phyloP scores from a whole-genome alignment of 2,888 invertebrate species.

The Melipona bicolor region DNA sequence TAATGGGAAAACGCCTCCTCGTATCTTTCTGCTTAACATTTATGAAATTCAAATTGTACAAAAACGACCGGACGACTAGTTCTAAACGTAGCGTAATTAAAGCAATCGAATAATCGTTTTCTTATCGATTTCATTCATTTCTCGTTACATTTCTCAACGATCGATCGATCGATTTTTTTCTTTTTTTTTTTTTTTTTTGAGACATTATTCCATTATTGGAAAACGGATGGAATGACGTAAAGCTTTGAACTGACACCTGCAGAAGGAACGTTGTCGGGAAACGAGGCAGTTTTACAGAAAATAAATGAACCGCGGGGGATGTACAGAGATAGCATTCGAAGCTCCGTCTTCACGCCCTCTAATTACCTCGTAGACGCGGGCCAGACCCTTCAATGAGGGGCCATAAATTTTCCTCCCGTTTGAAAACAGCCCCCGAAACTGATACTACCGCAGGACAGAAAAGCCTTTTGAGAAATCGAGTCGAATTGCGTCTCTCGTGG shows the following conservation, averaged over 20 bases:
- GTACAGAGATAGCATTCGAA: constrained; percentile 75
- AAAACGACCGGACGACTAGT: neutral
- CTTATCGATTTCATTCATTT: too few relatives aligned
- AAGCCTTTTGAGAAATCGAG: constrained; percentile 41
- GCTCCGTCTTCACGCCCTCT: constrained; percentile 80
- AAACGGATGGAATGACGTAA: neutral
- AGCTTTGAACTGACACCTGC: constrained; percentile 17
- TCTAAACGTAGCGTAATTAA: neutral
- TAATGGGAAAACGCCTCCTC: neutral
- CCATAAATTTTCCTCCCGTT: constrained; percentile 79
- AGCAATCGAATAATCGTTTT: neutral
- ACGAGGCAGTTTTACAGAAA: constrained; percentile 67
- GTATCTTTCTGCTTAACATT: neutral
- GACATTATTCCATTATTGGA: too few relatives aligned
- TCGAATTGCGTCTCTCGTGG: constrained; percentile 36
- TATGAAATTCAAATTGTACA: neutral
- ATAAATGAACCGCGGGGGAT: constrained; percentile 72
- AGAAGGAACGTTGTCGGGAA: constrained; percentile 30
- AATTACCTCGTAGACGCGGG: constrained; percentile 82
- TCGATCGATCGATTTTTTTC: neutral
- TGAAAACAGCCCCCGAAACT: constrained; percentile 73
- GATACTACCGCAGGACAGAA: constrained; percentile 66
- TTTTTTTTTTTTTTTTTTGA: neutral
- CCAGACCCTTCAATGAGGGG: constrained; percentile 74
- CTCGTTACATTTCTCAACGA: too few relatives aligned